Evolutionary conservation across 2,888 invertebrate species (phyloP).

Genomic region (Pyrocoelia pectoralis): DNA sequence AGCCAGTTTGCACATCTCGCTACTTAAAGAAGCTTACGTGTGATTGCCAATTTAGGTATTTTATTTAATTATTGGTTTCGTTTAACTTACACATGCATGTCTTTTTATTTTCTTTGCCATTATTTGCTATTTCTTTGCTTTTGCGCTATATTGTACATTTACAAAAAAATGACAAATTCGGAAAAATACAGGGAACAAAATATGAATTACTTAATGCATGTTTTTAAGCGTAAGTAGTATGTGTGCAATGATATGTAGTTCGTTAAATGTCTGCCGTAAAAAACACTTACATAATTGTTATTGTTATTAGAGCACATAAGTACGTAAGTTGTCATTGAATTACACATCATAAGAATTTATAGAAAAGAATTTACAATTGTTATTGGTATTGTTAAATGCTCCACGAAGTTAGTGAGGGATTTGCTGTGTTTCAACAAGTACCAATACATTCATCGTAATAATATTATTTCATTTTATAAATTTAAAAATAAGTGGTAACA

Average conservation of each 20-base stretch:
- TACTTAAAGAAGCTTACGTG: slow-evolving; percentile 67
- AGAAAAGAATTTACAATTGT: too few relatives aligned
- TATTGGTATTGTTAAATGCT: too few relatives aligned
- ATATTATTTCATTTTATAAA: too few relatives aligned
- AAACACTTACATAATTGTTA: too few relatives aligned
- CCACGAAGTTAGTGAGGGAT: too few relatives aligned
- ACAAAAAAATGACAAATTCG: slow-evolving; percentile 61
- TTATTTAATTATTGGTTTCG: slow-evolving; percentile 53
- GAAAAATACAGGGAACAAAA: slow-evolving; percentile 62
- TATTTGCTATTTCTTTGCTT: background rate
- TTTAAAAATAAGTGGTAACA: too few relatives aligned
- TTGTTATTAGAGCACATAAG: too few relatives aligned
- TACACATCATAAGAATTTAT: too few relatives aligned
- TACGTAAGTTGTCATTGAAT: too few relatives aligned
- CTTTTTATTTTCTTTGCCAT: slow-evolving; percentile 23
- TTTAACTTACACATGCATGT: slow-evolving; percentile 38
- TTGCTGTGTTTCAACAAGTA: too few relatives aligned
- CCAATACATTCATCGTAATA: too few relatives aligned
- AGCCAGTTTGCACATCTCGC: slow-evolving; percentile 92
- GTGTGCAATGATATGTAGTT: background rate
- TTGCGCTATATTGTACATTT: slow-evolving; percentile 17
- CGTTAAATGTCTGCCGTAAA: background rate
- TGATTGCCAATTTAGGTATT: slow-evolving; percentile 49
- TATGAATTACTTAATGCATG: slow-evolving; percentile 24
- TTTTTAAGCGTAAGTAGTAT: slow-evolving; percentile 12